Evolutionary conservation across 1,140 invertebrate species (phyloP).

Genomic region (Hylaeus volcanicus): DNA sequence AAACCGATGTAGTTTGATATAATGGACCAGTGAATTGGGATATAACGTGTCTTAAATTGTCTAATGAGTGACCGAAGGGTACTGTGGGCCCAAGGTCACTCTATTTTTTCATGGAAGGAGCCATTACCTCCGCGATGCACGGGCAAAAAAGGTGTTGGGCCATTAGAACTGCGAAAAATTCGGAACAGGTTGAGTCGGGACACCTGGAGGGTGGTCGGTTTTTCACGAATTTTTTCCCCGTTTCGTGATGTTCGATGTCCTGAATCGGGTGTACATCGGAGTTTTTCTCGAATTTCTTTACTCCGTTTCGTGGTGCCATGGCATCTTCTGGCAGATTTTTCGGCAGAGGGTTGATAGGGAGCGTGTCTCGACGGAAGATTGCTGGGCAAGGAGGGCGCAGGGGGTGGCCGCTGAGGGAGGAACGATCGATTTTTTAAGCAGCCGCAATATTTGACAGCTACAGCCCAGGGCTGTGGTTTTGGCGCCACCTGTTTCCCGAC

Average conservation of each 20-base stretch:
- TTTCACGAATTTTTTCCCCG: background rate
- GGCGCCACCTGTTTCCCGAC: constrained; percentile 79
- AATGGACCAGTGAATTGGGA: constrained; percentile 76
- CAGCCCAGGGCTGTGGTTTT: constrained; percentile 72
- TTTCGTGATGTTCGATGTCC: too few species aligned
- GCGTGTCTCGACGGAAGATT: constrained; percentile 41
- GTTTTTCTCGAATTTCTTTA: background rate
- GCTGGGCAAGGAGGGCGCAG: constrained; percentile 13
- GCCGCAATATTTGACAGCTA: constrained; percentile 80
- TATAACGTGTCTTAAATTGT: constrained; percentile 80
- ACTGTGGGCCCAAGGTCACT: constrained; percentile 65
- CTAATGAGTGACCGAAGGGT: constrained; percentile 78
- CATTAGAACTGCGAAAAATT: background rate
- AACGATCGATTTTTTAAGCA: constrained; percentile 78
- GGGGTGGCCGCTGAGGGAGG: constrained; percentile 4
- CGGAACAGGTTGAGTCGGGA: background rate
- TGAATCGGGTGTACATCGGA: background rate
- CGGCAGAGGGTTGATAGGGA: constrained; percentile 22
- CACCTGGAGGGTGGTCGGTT: background rate
- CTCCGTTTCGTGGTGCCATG: too few species aligned
- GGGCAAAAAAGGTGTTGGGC: constrained; percentile 6
- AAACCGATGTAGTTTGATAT: constrained; percentile 73
- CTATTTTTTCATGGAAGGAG: constrained; percentile 67
- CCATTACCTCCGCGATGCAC: constrained; percentile 38
- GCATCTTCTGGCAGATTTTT: constrained; percentile 25